These are phyloP conservation scores for Sinocyclocheilus rhinocerous DNA, from an alignment of 2,113 vertebrate genomes.

Conservation along the genomic window DNA sequence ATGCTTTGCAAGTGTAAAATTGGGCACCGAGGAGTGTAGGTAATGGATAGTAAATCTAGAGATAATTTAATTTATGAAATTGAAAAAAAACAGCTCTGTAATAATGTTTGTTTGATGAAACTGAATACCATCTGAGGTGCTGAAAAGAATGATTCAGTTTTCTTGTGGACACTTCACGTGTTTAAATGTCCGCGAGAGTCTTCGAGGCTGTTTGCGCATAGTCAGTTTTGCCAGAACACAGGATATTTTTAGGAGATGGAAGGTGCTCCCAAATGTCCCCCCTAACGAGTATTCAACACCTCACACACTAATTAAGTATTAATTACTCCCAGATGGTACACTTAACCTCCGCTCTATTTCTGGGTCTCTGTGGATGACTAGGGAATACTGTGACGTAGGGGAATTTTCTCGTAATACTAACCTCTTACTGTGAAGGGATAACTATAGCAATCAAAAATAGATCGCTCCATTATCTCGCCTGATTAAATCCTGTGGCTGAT, in stretches of 20 bases:
- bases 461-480: constrained; percentile 38
- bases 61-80: no score
- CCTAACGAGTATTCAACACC: constrained; percentile 71
- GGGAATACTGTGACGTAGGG: constrained; percentile 50
- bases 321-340: constrained; percentile 75
- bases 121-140: neutral
- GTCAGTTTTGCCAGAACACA: constrained; percentile 2
- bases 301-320: constrained; percentile 76
- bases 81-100: neutral
- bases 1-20: constrained; percentile 47
- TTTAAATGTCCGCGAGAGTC: constrained; percentile 6
- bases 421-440: constrained; percentile 40
- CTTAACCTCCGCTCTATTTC: constrained; percentile 67
- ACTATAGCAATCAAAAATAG: constrained; percentile 44
- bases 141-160: constrained; percentile 23
- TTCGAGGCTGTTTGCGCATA: neutral
- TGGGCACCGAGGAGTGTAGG: constrained; percentile 33
- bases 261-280: constrained; percentile 64
- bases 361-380: constrained; percentile 40
- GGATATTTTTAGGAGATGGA: constrained; percentile 52
- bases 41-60: neutral
- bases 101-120: neutral
- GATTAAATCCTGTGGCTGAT: constrained; percentile 32
- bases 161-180: constrained; percentile 64
- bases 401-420: constrained; percentile 36